phyloP scores from a whole-genome alignment of 2,113 vertebrate genomes.

The Gymnogyps californianus region DNA sequence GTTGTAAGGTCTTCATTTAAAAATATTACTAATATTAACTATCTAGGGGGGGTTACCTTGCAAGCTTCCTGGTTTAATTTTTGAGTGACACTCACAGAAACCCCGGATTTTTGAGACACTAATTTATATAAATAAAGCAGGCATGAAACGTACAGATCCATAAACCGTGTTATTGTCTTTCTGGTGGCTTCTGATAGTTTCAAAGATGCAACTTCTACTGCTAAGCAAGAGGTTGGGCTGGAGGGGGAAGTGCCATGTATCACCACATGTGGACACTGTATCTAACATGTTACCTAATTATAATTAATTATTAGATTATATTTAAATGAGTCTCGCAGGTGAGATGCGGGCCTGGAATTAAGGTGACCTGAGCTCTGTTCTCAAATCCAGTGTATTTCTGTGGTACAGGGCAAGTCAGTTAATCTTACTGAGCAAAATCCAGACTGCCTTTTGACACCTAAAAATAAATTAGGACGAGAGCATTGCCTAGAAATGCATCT shows the following conservation, averaged over 20 bases:
- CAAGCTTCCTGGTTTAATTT: not conserved
- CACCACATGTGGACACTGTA: fast-evolving
- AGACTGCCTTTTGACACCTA: not conserved
- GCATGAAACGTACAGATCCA: not conserved
- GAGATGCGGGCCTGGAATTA: fast-evolving
- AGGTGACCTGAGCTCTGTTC: not conserved
- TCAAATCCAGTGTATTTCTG: not conserved
- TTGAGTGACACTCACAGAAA: not conserved
- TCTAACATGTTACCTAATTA: not conserved
- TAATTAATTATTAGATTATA: not conserved
- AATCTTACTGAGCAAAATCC: not conserved
- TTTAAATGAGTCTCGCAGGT: not conserved
- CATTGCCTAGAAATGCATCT: not conserved
- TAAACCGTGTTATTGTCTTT: not conserved
- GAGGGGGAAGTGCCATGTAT: not conserved
- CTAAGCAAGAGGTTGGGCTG: not conserved
- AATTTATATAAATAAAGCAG: not conserved
- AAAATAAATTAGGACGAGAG: not conserved
- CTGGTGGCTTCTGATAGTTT: not conserved
- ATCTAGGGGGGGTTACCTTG: not conserved
- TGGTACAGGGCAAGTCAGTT: not conserved
- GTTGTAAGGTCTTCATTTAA: not conserved
- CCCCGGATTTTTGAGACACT: not conserved
- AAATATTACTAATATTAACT: not conserved
- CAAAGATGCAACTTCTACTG: not conserved